Evolutionary conservation across 2,797 vertebrate genomes (phyloP).

Genomic region (Odontamblyopus rebecca): DNA sequence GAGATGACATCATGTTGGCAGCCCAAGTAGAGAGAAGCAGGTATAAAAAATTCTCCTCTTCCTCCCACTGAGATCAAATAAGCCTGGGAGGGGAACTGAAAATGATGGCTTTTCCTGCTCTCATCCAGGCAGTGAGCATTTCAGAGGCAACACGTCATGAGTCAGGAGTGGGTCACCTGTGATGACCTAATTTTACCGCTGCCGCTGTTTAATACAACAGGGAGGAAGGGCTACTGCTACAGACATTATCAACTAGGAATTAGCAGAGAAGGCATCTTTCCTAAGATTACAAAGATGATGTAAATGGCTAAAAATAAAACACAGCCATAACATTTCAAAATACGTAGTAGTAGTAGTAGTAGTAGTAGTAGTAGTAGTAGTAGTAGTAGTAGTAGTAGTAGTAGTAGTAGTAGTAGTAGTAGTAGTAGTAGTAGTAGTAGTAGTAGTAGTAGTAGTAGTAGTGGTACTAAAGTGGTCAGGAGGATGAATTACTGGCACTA

Average conservation of each 20-base stretch:
- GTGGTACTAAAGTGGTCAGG: not conserved
- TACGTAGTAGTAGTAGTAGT: not conserved
- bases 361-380: no score
- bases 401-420: no score
- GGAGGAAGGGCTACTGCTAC: conserved; percentile 47
- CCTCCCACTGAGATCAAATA: conserved; percentile 64
- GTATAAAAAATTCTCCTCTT: conserved; percentile 54
- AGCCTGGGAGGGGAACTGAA: conserved; percentile 59
- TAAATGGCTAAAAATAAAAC: not conserved
- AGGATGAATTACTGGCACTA: not conserved
- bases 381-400: no score
- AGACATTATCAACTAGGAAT: conserved; percentile 13
- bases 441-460: not conserved
- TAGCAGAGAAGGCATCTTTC: not conserved
- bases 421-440: no score
- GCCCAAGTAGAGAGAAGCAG: conserved; percentile 36
- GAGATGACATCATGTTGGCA: conserved; percentile 64
- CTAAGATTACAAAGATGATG: conserved; percentile 1
- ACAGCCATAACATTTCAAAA: not conserved
- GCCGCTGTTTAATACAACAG: conserved; percentile 41
- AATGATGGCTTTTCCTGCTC: conserved; percentile 52
- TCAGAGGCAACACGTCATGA: conserved; percentile 62
- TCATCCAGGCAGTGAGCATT: conserved; percentile 59
- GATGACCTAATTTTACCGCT: conserved; percentile 55
- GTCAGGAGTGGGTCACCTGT: conserved; percentile 67